These are phyloP conservation scores for Nylanderia fulva DNA, from an alignment of 1,140 invertebrate genomes.

Conservation along the genomic window DNA sequence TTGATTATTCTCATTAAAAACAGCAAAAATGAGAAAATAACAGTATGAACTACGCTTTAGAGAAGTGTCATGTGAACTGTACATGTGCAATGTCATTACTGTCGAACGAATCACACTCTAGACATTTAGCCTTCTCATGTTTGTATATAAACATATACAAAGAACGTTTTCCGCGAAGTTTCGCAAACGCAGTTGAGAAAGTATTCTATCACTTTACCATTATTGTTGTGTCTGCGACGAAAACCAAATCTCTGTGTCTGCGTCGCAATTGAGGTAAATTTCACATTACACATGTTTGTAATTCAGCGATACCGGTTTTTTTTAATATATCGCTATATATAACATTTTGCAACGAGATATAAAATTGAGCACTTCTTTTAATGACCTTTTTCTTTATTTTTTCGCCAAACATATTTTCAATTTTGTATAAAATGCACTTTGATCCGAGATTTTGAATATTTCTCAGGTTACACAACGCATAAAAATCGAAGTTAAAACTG, in stretches of 20 bases:
- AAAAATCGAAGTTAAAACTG: too few species aligned
- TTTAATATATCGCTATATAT: neutral
- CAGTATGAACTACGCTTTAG: neutral
- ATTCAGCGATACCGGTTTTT: neutral
- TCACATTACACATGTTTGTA: neutral
- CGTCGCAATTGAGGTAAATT: neutral
- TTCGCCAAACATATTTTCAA: too few species aligned
- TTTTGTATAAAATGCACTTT: too few species aligned
- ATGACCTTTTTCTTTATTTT: too few species aligned
- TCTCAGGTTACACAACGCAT: too few species aligned
- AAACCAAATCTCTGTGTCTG: neutral
- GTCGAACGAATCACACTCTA: too few species aligned
- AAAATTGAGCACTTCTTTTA: neutral
- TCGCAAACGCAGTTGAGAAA: neutral
- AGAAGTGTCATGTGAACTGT: neutral
- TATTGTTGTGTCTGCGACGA: neutral
- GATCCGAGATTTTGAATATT: too few species aligned
- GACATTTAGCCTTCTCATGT: too few species aligned
- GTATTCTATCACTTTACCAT: neutral
- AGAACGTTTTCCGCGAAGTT: neutral
- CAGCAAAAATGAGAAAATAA: neutral
- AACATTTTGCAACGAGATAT: neutral
- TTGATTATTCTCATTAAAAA: neutral
- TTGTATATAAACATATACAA: too few species aligned
- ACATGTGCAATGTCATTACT: too few species aligned